Evolutionary conservation across 2,797 vertebrate genomes (phyloP).

Genomic region (Sebastes umbrosus): DNA sequence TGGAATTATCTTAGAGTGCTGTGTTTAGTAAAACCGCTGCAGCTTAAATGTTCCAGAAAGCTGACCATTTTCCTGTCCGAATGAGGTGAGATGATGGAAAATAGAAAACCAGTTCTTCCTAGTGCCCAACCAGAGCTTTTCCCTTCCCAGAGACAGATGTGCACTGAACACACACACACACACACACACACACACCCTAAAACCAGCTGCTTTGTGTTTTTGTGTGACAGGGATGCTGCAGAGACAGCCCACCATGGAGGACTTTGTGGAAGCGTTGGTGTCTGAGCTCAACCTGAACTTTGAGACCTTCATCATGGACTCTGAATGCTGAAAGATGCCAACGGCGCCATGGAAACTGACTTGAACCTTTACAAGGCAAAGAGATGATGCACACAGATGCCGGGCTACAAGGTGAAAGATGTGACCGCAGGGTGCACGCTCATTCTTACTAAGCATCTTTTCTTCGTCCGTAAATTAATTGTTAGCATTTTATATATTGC

Average conservation of each 20-base stretch:
- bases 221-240: constrained; percentile 90
- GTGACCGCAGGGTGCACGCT: neutral
- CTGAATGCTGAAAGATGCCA: constrained; percentile 76
- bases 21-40: neutral
- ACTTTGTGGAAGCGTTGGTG: constrained; percentile 93
- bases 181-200: constrained; percentile 2
- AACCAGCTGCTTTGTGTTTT: neutral
- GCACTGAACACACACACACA: neutral
- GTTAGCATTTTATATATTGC: neutral
- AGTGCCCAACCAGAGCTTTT: neutral
- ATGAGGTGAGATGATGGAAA: constrained; percentile 16
- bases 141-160: constrained; percentile 4
- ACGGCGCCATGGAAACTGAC: neutral
- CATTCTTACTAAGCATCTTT: neutral
- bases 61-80: neutral
- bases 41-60: neutral
- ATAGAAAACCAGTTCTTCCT: constrained; percentile 4
- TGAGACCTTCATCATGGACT: constrained; percentile 93
- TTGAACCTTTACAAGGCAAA: neutral
- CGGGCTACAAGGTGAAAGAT: neutral
- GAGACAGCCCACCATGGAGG: constrained; percentile 89
- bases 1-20: neutral
- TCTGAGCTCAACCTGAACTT: constrained; percentile 93
- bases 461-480: neutral
- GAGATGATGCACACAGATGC: neutral